Base-by-base conservation (phyloP, 2,113 vertebrate genomes). In the Mesoclemmys tuberculata region DNA sequence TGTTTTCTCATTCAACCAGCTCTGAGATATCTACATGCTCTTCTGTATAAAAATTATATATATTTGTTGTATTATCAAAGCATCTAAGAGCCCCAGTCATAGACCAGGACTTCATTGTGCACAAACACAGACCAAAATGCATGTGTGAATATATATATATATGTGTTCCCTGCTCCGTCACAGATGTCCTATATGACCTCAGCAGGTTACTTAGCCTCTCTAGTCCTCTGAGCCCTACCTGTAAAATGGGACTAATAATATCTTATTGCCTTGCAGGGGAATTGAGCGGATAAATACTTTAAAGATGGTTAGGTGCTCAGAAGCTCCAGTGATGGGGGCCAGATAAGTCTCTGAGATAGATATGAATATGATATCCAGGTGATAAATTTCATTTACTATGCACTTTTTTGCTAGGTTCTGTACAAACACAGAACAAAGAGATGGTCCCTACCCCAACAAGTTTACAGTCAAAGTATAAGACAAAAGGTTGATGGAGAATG, bases 241-340 rank as follows among this genome's bases (percentile, higher is more conserved):
- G 11, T 14, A 5, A 79, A 29, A 88, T 44, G n/a, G 24, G 9
- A 3, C 10, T 58, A 81, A 90, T 82, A 71, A 2, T 31, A 74
- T 10, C 56, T 87, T 92, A 14, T 44, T 74, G n/a, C 5, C 48
- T 5, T 19, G 18, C 13, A 35, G 68, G 85, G 19, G 29, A 21
- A 6, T 1, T 1, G 29, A 55, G 44, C 80, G 26, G 8, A 38
- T 64, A 80, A 46, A 29, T 14, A 74, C 5, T 6, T 44, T 75
- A 75, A 38, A n/a, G 71, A 75, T 44, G 44, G 71, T 51, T 5
- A 0, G 0, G 2, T 26, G n/a, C 10, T 41, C 68, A 54, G 10
- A 0, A 0, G 82, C 4, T 14, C 8, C 52, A 55, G 5, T 0
- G 0, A 74, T 80, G 26, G 54, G 49, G 83, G 10, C 29, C 31